Evolutionary conservation across 2,113 vertebrate genomes (phyloP), one percentile per base, ranked within the genome.

Genomic region (Eclectus roratus): DNA sequence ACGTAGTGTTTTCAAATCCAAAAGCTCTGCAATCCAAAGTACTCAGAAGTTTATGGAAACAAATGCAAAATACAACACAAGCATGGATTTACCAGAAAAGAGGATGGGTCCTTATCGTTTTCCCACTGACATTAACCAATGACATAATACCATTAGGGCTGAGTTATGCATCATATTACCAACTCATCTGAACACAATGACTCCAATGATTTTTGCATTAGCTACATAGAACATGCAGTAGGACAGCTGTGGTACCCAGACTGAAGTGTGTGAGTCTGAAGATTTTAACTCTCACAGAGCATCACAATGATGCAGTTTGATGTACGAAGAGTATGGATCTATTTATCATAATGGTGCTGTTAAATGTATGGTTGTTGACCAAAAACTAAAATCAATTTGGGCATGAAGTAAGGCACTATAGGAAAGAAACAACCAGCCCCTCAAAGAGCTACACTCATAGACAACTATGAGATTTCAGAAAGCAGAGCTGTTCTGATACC

Each of bases 401-500:
- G 41, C 23, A 93, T 24, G 19, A 83, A 50, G 50, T 15, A 88
- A 85, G 56, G 50, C 70, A 31, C 28, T 61, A 12, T 41, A 76
- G 7, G 14, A 39, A 83, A 39, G 35, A 27, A 28, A 9, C 41
- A 71, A 50, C 35, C 1, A 78, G 21, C 35, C 1, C 14, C 28
- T 80, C 35, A 29, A 85, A 61, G 52, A 91, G 79, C 18, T 46
- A 37, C 14, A n/a, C 10, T 64, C 35, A 28, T 3, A 20, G 9
- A 41, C 9, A 50, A 10, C 15, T n/a, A 28, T 1, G 35, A 85
- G 25, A 28, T 69, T 46, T 43, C 28, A 46, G 79, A 73, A 53
- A 69, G 17, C 28, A 56, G 52, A 91, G 33, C 18, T 82, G 47
- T 46, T 90, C 37, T 70, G 88, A 74, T 98, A 99, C 99, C 99